These are phyloP conservation scores for Drosophila rellima DNA, from an alignment of 2,888 invertebrate species.

Conservation along the genomic window DNA sequence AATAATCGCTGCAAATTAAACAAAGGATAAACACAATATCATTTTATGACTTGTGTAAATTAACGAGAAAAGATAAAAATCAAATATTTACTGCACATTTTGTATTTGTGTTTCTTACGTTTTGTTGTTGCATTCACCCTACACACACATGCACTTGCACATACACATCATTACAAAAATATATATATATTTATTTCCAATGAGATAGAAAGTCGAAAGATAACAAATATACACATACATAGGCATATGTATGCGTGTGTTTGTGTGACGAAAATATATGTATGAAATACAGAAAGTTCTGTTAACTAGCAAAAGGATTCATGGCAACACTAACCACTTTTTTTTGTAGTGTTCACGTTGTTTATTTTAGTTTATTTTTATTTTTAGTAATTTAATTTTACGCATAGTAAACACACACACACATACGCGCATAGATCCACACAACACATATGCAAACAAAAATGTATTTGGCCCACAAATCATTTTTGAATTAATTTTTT, in stretches of 20 bases:
- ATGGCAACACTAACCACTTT: slow-evolving; percentile 21
- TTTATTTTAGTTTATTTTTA: slow-evolving; percentile 50
- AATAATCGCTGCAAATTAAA: slow-evolving; percentile 58
- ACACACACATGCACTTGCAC: slow-evolving; percentile 8
- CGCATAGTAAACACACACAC: slow-evolving; percentile 17
- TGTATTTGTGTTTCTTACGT: slow-evolving; percentile 33
- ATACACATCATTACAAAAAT: background rate
- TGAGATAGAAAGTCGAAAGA: slow-evolving; percentile 1
- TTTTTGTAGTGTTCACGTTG: slow-evolving; percentile 33
- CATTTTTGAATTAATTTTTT: slow-evolving; percentile 52
- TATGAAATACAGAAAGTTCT: slow-evolving; percentile 22
- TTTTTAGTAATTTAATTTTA: slow-evolving; percentile 54
- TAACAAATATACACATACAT: background rate
- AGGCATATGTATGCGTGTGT: background rate
- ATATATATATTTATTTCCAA: slow-evolving; percentile 11
- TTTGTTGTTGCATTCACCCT: slow-evolving; percentile 36
- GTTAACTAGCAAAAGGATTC: slow-evolving; percentile 23
- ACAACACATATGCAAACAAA: slow-evolving; percentile 16
- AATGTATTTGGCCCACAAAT: slow-evolving; percentile 52
- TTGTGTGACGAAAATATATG: background rate
- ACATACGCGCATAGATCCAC: slow-evolving; percentile 15
- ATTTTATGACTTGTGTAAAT: slow-evolving; percentile 44
- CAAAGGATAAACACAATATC: slow-evolving; percentile 18
- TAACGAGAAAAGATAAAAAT: slow-evolving; percentile 6
- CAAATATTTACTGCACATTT: slow-evolving; percentile 36